Evolutionary conservation across 2,888 invertebrate genomes (phyloP).

Genomic region (Holacanthella duospinosa): DNA sequence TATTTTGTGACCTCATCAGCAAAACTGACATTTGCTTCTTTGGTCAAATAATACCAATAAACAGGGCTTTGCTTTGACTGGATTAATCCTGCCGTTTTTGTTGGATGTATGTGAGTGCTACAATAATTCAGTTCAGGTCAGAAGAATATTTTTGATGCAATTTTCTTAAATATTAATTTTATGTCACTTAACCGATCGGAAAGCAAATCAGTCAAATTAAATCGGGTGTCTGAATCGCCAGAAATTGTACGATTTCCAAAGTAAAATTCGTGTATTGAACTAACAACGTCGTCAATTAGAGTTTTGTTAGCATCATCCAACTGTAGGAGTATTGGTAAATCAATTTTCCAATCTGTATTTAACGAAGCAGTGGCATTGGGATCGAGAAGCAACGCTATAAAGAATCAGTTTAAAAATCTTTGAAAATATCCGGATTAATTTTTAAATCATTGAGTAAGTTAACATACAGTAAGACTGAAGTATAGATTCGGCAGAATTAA

Average conservation of each 20-base stretch:
- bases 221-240: slow-evolving; percentile 2
- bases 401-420: neutral
- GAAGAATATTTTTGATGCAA: no score
- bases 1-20: slow-evolving; percentile 7
- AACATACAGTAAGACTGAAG: slow-evolving; percentile 3
- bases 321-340: neutral
- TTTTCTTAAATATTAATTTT: neutral
- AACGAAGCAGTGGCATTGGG: neutral
- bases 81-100: neutral
- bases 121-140: no score
- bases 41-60: slow-evolving; percentile 7
- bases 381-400: slow-evolving; percentile 6
- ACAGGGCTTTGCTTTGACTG: neutral
- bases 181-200: slow-evolving; percentile 7
- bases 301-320: neutral
- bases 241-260: slow-evolving; percentile 8
- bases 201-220: slow-evolving; percentile 11
- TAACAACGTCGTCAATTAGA: neutral
- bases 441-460: no score
- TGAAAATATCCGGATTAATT: neutral
- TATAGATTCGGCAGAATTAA: slow-evolving; percentile 9
- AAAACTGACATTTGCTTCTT: slow-evolving; percentile 11
- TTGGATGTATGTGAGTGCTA: slow-evolving; percentile 3
- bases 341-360: slow-evolving; percentile 2
- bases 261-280: slow-evolving; percentile 5